These are phyloP conservation scores for Drosophila paranaensis DNA, from an alignment of 2,888 invertebrate genomes.

Conservation along the genomic window DNA sequence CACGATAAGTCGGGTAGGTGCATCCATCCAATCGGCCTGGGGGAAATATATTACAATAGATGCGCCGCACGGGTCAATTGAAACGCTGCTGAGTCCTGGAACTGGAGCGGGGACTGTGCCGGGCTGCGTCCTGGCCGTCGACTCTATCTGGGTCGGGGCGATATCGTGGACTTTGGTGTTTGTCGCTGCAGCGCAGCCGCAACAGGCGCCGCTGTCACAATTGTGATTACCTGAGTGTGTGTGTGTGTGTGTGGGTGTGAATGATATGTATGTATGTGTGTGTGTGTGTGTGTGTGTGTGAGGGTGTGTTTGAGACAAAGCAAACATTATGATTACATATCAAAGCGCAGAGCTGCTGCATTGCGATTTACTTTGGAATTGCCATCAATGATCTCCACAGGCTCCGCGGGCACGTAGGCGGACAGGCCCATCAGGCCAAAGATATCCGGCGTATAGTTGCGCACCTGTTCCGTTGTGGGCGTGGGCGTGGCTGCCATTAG, in stretches of 20 bases:
- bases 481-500: slow-evolving; percentile 53
- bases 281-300: slow-evolving; percentile 12
- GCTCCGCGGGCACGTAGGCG: slow-evolving; percentile 86
- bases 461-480: slow-evolving; percentile 49
- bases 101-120: neutral
- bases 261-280: slow-evolving; percentile 14
- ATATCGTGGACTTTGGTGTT: slow-evolving; percentile 71
- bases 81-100: neutral
- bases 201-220: slow-evolving; percentile 74
- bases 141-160: slow-evolving; percentile 79
- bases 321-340: slow-evolving; percentile 53
- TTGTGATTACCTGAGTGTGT: slow-evolving; percentile 76
- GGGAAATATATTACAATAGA: slow-evolving; percentile 71
- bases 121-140: slow-evolving; percentile 1
- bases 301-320: slow-evolving; percentile 43
- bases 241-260: slow-evolving; percentile 27
- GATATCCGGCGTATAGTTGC: slow-evolving; percentile 82
- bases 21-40: slow-evolving; percentile 21
- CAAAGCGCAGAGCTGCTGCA: slow-evolving; percentile 49
- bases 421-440: slow-evolving; percentile 86
- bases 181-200: slow-evolving; percentile 53
- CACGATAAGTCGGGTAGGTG: slow-evolving; percentile 28
- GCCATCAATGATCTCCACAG: slow-evolving; percentile 87
- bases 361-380: slow-evolving; percentile 87
- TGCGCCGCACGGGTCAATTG: slow-evolving; percentile 20